A percentile compares a stretch with the other conserved stretches of the same genome.
phyloP scores from a whole-genome alignment of 1,140 invertebrate genomes.

The Zaprionus tsacasi region DNA sequence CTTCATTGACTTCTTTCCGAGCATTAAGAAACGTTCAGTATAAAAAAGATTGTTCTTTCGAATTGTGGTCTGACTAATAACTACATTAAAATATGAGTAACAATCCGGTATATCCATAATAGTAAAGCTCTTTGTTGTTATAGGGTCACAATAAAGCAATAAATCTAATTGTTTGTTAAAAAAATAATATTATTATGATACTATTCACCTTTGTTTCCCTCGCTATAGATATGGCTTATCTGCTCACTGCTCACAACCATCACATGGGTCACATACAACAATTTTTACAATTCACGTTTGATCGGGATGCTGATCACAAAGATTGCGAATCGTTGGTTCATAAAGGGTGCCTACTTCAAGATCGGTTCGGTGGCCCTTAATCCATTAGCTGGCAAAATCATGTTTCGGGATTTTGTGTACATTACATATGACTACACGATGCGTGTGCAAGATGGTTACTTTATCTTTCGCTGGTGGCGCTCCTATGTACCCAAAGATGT shows the following conservation, averaged over 20 bases:
- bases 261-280: conserved; percentile 95
- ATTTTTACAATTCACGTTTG: conserved; percentile 97
- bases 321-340: conserved; percentile 94
- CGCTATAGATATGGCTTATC: conserved; percentile 86
- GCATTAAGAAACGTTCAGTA: background rate
- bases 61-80: conserved; percentile 26
- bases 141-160: conserved; percentile 4
- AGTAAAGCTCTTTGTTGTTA: background rate
- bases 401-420: conserved; percentile 98
- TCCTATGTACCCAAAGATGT: conserved; percentile 97
- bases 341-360: conserved; percentile 93
- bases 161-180: conserved; percentile 8
- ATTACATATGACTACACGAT: conserved; percentile 97
- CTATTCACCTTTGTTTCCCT: background rate
- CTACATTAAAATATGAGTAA: conserved; percentile 4
- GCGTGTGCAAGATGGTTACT: conserved; percentile 97
- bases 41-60: background rate
- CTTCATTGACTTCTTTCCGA: background rate
- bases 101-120: background rate
- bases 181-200: conserved; percentile 1
- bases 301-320: conserved; percentile 95
- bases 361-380: conserved; percentile 97
- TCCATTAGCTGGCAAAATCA: conserved; percentile 98
- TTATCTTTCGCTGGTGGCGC: conserved; percentile 98
- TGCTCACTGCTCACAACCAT: conserved; percentile 90